Evolutionary conservation across 2,888 invertebrate species (phyloP).

Genomic region (Heterodera filipjevi): DNA sequence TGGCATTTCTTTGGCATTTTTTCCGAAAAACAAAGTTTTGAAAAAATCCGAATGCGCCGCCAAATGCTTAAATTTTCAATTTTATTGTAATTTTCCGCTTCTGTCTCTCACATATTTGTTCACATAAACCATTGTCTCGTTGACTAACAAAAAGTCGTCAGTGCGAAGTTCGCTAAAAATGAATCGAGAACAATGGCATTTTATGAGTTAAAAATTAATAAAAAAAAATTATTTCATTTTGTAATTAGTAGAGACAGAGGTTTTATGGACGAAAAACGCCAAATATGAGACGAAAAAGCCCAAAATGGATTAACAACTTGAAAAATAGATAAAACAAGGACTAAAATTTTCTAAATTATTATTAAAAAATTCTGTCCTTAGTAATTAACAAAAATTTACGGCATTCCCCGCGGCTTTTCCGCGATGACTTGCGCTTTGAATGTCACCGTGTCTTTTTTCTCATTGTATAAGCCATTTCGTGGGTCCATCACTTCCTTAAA

Average conservation of each 20-base stretch:
- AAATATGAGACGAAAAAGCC: background rate
- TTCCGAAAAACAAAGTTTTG: background rate
- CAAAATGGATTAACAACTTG: background rate
- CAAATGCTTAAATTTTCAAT: background rate
- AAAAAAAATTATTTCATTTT: background rate
- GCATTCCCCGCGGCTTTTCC: background rate
- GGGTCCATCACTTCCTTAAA: background rate
- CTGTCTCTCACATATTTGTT: background rate
- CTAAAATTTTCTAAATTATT: background rate
- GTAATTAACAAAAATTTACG: conserved; percentile 2
- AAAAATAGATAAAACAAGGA: background rate
- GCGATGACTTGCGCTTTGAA: background rate
- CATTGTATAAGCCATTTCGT: background rate
- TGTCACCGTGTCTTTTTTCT: background rate
- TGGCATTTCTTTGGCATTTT: background rate
- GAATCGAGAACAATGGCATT: background rate
- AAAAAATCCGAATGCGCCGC: background rate
- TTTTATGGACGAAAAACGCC: no score
- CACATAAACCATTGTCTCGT: background rate
- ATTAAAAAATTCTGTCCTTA: background rate
- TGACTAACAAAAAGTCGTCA: background rate
- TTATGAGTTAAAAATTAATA: background rate
- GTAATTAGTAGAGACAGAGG: no score
- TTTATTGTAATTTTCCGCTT: background rate
- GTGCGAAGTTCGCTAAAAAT: background rate